Base-by-base conservation (phyloP, 2,797 vertebrate genomes). In the Novumbra hubbsi region DNA sequence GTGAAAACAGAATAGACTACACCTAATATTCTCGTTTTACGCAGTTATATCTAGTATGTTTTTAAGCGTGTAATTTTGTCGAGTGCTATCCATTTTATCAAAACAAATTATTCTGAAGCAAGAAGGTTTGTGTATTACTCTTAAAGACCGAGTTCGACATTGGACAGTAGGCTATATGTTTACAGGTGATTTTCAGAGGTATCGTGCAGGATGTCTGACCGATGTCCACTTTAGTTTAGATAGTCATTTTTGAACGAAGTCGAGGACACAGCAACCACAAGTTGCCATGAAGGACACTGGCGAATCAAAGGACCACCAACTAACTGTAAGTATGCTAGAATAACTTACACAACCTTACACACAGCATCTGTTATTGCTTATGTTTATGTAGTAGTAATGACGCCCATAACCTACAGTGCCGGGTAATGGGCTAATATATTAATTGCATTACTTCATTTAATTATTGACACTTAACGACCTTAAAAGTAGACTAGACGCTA, bases 251-350 rank as follows among this genome's bases (percentile, higher is more conserved):
- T 73, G 9, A n/a, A 72, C 68, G 70, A 41, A 66, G 70, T 49
- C 65, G 27, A 48, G 50, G 12, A 75, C 60, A 69, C 64, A 66
- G 0, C 1, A 5, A 38, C 30, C 7, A 63, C 28, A 74, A 83
- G 88, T 74, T 62, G 87, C 75, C 90, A 95, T 95, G 95, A 96
- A 96, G 92, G 95, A 95, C 89, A 92, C 90, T 0, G 93, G 91
- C 34, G 95, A 95, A 45, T 92, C 93, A 3, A 95, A 95, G 85
- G 95, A 96, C 83, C 95, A 95, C 24, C 95, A 96, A 55, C 92
- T 96, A 21, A 95, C 90, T 16, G 95, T 95, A 81, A 95, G 94
- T 60, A 48, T 1, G 19, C 32, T 60, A 12, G 5, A 30, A 63
- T 15, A 63, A 62, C 28, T 8, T 68, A 32, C 63, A 24, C n/a